Conservation (phyloP, 2,888 invertebrate species). For the Eupithecia vulgata region DNA sequence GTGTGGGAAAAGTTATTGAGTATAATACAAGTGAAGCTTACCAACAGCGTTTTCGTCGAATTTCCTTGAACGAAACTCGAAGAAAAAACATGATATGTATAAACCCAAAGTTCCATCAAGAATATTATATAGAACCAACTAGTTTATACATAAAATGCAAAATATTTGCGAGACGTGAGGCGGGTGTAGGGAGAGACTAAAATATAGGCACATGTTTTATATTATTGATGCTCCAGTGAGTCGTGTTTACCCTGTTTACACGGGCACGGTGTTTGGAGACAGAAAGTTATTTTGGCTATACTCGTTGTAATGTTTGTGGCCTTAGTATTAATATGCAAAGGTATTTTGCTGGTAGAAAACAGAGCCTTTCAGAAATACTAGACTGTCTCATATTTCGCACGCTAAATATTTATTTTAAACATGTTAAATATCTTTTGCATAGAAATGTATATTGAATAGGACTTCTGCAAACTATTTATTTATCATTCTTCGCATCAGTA, state of each 20-base stretch:
- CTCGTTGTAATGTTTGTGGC: background rate
- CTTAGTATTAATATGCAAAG: background rate
- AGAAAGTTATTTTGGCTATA: background rate
- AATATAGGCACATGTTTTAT: conserved; percentile 75
- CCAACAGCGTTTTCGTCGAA: no score
- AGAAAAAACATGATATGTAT: background rate
- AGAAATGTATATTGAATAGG: background rate
- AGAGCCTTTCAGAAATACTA: background rate
- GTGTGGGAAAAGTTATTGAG: no score
- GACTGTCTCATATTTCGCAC: background rate
- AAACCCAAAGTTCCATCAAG: conserved; percentile 6
- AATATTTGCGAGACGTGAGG: conserved; percentile 34
- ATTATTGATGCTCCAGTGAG: conserved; percentile 74
- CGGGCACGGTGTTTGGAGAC: conserved; percentile 22
- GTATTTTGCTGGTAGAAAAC: background rate
- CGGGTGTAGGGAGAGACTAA: conserved; percentile 57
- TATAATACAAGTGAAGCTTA: no score
- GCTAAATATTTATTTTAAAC: background rate
- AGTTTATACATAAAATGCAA: conserved; percentile 41
- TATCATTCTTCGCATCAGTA: conserved; percentile 8
- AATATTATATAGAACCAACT: conserved; percentile 18
- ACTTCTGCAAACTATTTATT: background rate
- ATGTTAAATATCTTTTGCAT: background rate
- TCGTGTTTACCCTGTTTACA: conserved; percentile 74
- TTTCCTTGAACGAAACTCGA: background rate